A percentile compares a stretch with the other conserved stretches of the same genome.
Conservation (phyloP, 2,113 vertebrate genomes). For the Chionomys nivalis region DNA sequence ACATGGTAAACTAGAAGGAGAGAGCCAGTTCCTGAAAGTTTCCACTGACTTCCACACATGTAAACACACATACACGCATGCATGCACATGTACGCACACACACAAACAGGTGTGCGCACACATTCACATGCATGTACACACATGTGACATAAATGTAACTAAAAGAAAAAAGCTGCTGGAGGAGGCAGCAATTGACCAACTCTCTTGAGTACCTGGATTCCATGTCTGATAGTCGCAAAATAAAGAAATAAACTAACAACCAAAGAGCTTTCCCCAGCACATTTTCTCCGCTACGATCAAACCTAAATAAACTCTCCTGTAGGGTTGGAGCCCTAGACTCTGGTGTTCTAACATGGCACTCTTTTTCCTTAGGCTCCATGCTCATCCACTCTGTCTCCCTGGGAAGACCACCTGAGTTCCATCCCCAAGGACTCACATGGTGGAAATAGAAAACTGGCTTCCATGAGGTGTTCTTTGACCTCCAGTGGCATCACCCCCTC, state of each 20-base stretch:
- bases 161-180: background rate
- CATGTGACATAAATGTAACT: background rate
- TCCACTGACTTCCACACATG: background rate
- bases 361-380: background rate
- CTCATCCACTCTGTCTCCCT: background rate
- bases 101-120: no score
- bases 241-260: background rate
- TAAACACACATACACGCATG: background rate
- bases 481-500: no score
- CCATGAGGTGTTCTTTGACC: background rate
- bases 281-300: no score
- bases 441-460: background rate
- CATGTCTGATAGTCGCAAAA: background rate
- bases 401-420: background rate
- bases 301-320: background rate
- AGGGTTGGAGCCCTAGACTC: background rate
- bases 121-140: no score
- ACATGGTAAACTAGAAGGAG: no score
- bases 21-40: background rate
- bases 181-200: background rate
- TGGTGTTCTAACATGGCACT: background rate
- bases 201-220: background rate
- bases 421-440: background rate
- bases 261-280: background rate
- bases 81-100: no score